Evolutionary conservation across 1,140 invertebrate species (phyloP), one percentile per base, ranked within the genome.

Genomic region (Bombyx mandarina): DNA sequence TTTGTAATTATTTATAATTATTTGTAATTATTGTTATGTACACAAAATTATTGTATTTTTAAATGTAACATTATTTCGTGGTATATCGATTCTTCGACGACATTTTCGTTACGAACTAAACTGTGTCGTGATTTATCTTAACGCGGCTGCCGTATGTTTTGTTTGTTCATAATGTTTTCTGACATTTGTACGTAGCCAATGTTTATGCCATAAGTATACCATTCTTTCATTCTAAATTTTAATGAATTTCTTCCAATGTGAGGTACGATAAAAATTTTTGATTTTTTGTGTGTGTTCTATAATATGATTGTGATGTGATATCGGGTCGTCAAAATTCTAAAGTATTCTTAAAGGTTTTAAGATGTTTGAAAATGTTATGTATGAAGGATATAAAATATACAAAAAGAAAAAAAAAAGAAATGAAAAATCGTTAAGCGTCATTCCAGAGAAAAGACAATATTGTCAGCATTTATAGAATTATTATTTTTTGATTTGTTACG

Each of bases 401-500:
- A 3, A 35, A 35, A 3, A 3, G 26, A 35, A 35, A 35, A 35
- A 35, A 35, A 35, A 35, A 35, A 18, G 12, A 18, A 3, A 35
- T 35, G 26, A 3, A 66, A 62, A 65, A 65, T 35, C 61, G 63
- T 71, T 77, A 79, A 82, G 82, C 81, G 82, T 86, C 83, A 86
- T 86, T 86, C 83, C 83, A 86, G 77, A 79, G 76, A 84, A 86
- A 85, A 86, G 83, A 86, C 83, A 82, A 73, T 76, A 70, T 81
- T 83, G 83, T 84, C 83, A 75, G 83, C 83, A 86, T 86, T 86
- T 86, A 86, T 86, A 86, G 80, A 77, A 18, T 79, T 82, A 82
- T 78, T 76, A 72, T 69, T 77, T 77, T 35, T 35, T 35, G 26
- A 35, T 35, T 72, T 63, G 60, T 52, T 55, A 56, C 55, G 54